Conservation (phyloP, 2,888 invertebrate species). For the Diabrotica balteata region DNA sequence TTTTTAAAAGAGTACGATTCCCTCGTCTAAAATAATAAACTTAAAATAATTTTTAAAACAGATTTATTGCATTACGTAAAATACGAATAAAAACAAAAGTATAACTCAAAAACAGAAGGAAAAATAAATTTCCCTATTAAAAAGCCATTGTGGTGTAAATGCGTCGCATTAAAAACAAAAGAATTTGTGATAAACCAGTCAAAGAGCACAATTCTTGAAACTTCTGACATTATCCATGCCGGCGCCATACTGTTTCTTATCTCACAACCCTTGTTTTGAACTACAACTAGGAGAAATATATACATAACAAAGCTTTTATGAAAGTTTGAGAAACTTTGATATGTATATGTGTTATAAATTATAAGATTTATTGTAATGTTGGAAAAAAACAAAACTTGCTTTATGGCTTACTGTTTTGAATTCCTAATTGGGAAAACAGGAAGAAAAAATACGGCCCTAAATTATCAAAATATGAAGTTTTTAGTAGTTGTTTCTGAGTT, state of each 20-base stretch:
- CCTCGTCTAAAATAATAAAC: too few species aligned
- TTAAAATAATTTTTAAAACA: not conserved
- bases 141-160: constrained; percentile 12
- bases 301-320: constrained; percentile 23
- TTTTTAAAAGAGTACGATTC: too few species aligned
- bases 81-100: not conserved
- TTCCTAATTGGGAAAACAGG: constrained; percentile 6
- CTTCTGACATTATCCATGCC: constrained; percentile 28
- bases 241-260: constrained; percentile 33
- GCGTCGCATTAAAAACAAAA: constrained; percentile 19
- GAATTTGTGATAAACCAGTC: constrained; percentile 26
- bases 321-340: constrained; percentile 20
- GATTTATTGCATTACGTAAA: not conserved
- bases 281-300: constrained; percentile 23
- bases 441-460: too few species aligned
- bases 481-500: too few species aligned
- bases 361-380: constrained; percentile 20
- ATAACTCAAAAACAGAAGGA: not conserved
- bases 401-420: constrained; percentile 12
- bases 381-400: constrained; percentile 16
- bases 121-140: not conserved
- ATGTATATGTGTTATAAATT: constrained; percentile 19
- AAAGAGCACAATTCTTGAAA: constrained; percentile 31
- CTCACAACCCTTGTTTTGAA: constrained; percentile 23
- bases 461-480: too few species aligned